Conservation (phyloP, 2,888 invertebrate species). For the Chymomyza procnemis region DNA sequence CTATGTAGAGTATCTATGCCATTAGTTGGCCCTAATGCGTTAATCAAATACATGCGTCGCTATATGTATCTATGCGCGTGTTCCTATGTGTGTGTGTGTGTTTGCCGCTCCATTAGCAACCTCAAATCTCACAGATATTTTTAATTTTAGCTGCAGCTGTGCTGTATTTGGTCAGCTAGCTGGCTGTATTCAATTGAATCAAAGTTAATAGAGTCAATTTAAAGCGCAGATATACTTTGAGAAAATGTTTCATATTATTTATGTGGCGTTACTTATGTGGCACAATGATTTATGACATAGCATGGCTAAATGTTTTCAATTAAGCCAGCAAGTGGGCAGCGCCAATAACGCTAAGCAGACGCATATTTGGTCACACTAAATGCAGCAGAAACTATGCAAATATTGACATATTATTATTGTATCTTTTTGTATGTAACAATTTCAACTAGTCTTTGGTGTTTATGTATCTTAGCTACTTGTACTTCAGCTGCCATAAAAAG, state of each 20-base stretch:
- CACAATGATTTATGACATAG: slow-evolving; percentile 56
- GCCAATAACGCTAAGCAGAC: background rate
- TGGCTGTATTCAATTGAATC: slow-evolving; percentile 39
- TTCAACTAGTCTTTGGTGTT: background rate
- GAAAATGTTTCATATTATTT: slow-evolving; percentile 53
- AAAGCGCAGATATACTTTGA: background rate
- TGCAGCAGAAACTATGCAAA: background rate
- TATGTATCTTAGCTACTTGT: background rate
- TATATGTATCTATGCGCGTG: background rate
- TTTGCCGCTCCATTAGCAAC: slow-evolving; percentile 22
- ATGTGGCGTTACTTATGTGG: slow-evolving; percentile 71
- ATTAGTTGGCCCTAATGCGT: slow-evolving; percentile 49
- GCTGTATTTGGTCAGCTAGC: background rate
- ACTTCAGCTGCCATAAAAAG: background rate
- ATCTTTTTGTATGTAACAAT: background rate
- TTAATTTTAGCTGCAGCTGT: slow-evolving; percentile 4
- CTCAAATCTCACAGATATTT: slow-evolving; percentile 11
- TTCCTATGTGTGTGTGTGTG: background rate
- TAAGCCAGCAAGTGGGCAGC: slow-evolving; percentile 36
- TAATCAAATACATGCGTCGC: slow-evolving; percentile 36
- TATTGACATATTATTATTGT: background rate
- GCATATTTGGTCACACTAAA: background rate
- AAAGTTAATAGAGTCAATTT: background rate
- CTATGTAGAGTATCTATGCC: slow-evolving; percentile 37
- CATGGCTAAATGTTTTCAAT: slow-evolving; percentile 67